These are phyloP conservation scores for Ferrisia virgata DNA, from an alignment of 2,888 invertebrate genomes.

Conservation along the genomic window DNA sequence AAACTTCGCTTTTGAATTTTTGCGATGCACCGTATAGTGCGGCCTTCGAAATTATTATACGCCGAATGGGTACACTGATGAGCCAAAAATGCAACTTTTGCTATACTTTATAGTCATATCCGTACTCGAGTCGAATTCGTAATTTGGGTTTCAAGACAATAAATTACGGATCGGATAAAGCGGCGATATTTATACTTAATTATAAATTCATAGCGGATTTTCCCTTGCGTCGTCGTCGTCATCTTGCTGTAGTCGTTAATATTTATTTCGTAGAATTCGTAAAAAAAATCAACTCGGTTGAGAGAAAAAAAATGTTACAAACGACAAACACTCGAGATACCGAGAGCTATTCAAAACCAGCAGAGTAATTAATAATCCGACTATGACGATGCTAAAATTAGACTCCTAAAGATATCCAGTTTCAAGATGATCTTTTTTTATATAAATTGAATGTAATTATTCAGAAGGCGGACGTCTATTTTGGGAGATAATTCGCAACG, in stretches of 20 bases:
- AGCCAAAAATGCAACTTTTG: background rate
- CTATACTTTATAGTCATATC: too few relatives aligned
- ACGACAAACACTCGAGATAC: background rate
- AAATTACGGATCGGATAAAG: background rate
- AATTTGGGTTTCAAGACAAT: background rate
- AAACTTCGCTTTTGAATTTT: background rate
- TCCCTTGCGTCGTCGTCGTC: background rate
- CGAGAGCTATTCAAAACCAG: background rate
- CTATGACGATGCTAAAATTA: constrained; percentile 14
- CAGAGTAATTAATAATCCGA: background rate
- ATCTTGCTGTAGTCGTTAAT: too few relatives aligned
- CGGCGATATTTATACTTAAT: background rate
- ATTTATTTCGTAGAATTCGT: background rate
- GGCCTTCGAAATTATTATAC: background rate
- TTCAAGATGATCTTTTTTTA: background rate
- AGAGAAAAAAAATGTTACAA: background rate
- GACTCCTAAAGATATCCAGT: background rate
- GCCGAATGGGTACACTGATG: background rate
- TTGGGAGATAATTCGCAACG: background rate
- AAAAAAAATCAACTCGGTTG: background rate
- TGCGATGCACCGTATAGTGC: too few relatives aligned
- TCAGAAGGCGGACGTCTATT: background rate
- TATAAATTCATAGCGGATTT: background rate
- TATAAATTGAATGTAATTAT: background rate
- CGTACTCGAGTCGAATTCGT: background rate